Percentiles rank a stretch among this genome's conserved stretches.
phyloP scores from a whole-genome alignment of 2,888 invertebrate genomes.

The Carcina quercana region DNA sequence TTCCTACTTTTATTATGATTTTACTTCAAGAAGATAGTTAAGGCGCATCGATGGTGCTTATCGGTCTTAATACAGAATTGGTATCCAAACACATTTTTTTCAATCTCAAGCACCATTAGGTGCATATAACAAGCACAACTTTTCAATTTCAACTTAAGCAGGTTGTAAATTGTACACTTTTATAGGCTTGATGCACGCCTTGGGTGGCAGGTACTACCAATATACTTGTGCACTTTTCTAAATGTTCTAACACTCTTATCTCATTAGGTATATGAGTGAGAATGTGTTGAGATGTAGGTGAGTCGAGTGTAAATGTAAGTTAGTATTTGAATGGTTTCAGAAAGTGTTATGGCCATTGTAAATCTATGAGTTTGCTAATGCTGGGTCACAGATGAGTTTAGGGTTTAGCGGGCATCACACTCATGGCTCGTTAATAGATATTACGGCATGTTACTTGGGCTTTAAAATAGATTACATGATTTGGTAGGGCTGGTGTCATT shows the following conservation, averaged over 20 bases:
- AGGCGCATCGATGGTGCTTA: neutral
- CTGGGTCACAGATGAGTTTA: slow-evolving; percentile 41
- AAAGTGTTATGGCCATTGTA: slow-evolving; percentile 57
- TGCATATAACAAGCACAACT: slow-evolving; percentile 50
- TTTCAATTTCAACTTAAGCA: slow-evolving; percentile 60
- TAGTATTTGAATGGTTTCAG: slow-evolving; percentile 44
- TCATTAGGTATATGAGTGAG: neutral
- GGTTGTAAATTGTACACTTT: slow-evolving; percentile 64
- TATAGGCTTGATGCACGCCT: slow-evolving; percentile 52
- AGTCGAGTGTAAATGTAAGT: slow-evolving; percentile 1
- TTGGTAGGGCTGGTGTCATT: no score
- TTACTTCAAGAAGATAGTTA: no score
- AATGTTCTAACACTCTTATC: slow-evolving; percentile 8
- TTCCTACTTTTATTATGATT: no score
- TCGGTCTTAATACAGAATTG: neutral
- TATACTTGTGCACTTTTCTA: no score
- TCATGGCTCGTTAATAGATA: no score
- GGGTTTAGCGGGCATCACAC: no score
- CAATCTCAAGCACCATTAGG: slow-evolving; percentile 30
- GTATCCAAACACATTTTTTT: slow-evolving; percentile 1
- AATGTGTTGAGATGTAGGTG: slow-evolving; percentile 6
- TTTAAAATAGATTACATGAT: no score
- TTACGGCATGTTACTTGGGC: no score
- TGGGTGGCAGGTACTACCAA: slow-evolving; percentile 45
- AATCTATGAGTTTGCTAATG: slow-evolving; percentile 62